Conservation (phyloP, 2,797 vertebrate genomes). For the Spea hammondii region DNA sequence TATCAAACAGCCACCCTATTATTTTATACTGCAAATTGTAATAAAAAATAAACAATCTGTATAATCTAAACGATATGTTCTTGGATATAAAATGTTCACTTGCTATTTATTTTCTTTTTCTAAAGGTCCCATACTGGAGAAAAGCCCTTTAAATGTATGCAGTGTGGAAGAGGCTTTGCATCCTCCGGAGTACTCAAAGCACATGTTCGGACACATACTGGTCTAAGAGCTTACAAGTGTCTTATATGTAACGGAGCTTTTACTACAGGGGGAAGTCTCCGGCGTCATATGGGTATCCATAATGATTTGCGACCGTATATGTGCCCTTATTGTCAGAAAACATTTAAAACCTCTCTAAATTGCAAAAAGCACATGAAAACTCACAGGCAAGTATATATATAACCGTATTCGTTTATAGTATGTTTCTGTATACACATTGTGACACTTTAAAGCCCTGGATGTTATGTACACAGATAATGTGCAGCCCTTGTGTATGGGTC, state of each 20-base stretch:
- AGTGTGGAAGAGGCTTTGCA: constrained; percentile 96
- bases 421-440: too few relatives aligned
- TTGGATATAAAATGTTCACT: too few relatives aligned
- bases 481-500: too few relatives aligned
- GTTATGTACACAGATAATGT: too few relatives aligned
- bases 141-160: constrained; percentile 92
- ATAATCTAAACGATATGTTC: too few relatives aligned
- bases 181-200: constrained; percentile 96
- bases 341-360: constrained; percentile 96
- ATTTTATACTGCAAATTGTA: too few relatives aligned
- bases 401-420: background rate
- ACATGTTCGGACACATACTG: constrained; percentile 92
- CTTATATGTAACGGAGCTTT: constrained; percentile 92
- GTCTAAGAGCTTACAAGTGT: constrained; percentile 94
- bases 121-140: constrained; percentile 94
- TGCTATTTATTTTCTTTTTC: background rate
- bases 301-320: constrained; percentile 94
- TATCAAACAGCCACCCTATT: too few relatives aligned
- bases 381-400: constrained; percentile 75
- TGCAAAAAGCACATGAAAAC: constrained; percentile 99
- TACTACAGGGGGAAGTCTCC: constrained; percentile 93
- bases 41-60: too few relatives aligned
- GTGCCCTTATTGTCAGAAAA: constrained; percentile 99
- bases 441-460: too few relatives aligned
- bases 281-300: constrained; percentile 95